Conservation (phyloP, 2,888 invertebrate genomes). For the Melolontha melolontha region DNA sequence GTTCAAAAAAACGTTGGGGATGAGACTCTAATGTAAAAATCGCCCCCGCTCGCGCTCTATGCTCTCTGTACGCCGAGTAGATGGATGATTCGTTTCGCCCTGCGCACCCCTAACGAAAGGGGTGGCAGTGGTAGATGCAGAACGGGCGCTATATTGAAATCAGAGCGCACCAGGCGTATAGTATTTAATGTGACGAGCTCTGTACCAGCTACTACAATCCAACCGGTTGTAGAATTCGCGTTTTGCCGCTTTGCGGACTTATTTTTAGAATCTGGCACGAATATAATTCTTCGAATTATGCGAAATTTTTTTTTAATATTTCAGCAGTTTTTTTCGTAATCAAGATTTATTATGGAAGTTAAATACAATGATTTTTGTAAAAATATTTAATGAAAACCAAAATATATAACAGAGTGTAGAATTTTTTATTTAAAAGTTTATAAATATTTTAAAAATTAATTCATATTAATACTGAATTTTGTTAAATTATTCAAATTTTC, state of each 20-base stretch:
- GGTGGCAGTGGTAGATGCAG: slow-evolving; percentile 59
- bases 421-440: too few relatives aligned
- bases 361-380: too few relatives aligned
- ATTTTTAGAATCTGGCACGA: slow-evolving; percentile 38
- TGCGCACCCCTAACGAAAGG: not conserved
- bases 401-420: too few relatives aligned
- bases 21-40: slow-evolving; percentile 60
- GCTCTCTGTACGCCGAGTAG: slow-evolving; percentile 2
- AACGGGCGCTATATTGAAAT: slow-evolving; percentile 59
- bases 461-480: too few relatives aligned
- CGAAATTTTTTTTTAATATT: not conserved
- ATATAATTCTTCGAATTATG: too few relatives aligned
- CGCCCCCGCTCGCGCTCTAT: slow-evolving; percentile 52
- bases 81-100: slow-evolving; percentile 18
- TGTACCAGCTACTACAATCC: slow-evolving; percentile 7
- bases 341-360: too few relatives aligned
- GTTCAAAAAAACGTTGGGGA: slow-evolving; percentile 46
- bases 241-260: slow-evolving; percentile 17
- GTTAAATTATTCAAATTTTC: too few relatives aligned
- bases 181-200: slow-evolving; percentile 10
- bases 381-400: too few relatives aligned
- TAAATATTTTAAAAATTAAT: too few relatives aligned
- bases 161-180: slow-evolving; percentile 50
- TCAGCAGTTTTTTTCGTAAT: slow-evolving; percentile 52
- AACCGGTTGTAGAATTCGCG: slow-evolving; percentile 6